Percentiles rank a stretch among this genome's conserved stretches.
These are phyloP conservation scores for Drosophila borealis DNA, from an alignment of 2,888 invertebrate species.

Conservation along the genomic window DNA sequence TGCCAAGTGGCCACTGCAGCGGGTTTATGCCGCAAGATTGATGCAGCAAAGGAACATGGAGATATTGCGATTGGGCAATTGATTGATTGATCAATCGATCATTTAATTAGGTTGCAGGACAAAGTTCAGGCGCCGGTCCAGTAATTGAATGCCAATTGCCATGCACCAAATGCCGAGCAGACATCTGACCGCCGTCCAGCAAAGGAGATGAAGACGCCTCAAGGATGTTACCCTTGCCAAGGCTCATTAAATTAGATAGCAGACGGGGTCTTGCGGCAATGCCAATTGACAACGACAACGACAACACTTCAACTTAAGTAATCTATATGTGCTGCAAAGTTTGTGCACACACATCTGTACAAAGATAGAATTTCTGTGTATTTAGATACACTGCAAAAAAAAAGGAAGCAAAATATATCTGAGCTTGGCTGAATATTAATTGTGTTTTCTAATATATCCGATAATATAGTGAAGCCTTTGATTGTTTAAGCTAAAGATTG, in stretches of 20 bases:
- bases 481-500: too few species aligned
- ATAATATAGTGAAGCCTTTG: too few species aligned
- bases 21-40: slow-evolving; percentile 44
- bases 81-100: slow-evolving; percentile 51
- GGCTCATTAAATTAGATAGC: slow-evolving; percentile 20
- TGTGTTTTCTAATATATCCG: too few species aligned
- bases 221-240: slow-evolving; percentile 11
- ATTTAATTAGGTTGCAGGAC: slow-evolving; percentile 44
- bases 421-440: too few species aligned
- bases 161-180: slow-evolving; percentile 29
- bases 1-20: slow-evolving; percentile 30
- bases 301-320: neutral
- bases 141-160: slow-evolving; percentile 43
- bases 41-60: slow-evolving; percentile 31
- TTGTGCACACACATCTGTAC: neutral
- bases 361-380: neutral
- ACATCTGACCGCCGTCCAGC: slow-evolving; percentile 17
- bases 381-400: too few species aligned
- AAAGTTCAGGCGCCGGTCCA: slow-evolving; percentile 25
- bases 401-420: too few species aligned
- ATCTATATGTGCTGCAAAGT: neutral
- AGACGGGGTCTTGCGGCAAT: slow-evolving; percentile 5
- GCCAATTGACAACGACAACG: slow-evolving; percentile 24
- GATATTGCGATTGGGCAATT: slow-evolving; percentile 28
- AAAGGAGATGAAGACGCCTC: slow-evolving; percentile 6